Conservation (phyloP, 2,888 invertebrate genomes). For the Cryptosula pallasiana region DNA sequence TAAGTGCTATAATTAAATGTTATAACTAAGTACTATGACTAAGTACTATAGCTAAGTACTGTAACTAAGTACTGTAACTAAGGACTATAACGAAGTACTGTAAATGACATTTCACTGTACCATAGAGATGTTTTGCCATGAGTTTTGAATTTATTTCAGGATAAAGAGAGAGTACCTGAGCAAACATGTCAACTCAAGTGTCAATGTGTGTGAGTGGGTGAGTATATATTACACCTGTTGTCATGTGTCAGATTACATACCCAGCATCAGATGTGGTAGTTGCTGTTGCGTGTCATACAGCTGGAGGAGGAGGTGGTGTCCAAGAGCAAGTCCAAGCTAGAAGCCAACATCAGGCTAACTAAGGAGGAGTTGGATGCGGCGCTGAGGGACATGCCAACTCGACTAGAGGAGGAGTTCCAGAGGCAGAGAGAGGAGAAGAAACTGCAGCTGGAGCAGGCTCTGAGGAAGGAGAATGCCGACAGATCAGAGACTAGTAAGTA, state of each 20-base stretch:
- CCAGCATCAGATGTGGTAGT: neutral
- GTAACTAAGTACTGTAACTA: too few relatives aligned
- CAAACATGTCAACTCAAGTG: conserved; percentile 80
- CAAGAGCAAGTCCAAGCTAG: neutral
- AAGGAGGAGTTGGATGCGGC: neutral
- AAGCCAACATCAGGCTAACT: neutral
- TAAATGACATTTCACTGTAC: too few relatives aligned
- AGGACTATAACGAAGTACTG: too few relatives aligned
- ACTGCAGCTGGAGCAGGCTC: neutral
- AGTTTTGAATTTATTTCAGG: conserved; percentile 55
- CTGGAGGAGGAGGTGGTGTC: conserved; percentile 4
- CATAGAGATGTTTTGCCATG: too few relatives aligned
- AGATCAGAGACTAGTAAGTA: too few relatives aligned
- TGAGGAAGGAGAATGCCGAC: neutral
- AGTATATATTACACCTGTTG: neutral
- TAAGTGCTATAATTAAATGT: too few relatives aligned
- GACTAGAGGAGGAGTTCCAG: neutral
- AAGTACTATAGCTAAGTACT: too few relatives aligned
- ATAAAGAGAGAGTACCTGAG: conserved; percentile 78
- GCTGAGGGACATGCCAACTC: neutral
- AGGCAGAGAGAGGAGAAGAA: neutral
- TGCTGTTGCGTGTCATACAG: neutral
- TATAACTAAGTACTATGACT: too few relatives aligned
- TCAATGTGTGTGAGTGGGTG: conserved; percentile 46
- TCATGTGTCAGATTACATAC: neutral